Evolutionary conservation across 2,113 vertebrate species (phyloP).

Genomic region (Poeciliopsis retropinna): DNA sequence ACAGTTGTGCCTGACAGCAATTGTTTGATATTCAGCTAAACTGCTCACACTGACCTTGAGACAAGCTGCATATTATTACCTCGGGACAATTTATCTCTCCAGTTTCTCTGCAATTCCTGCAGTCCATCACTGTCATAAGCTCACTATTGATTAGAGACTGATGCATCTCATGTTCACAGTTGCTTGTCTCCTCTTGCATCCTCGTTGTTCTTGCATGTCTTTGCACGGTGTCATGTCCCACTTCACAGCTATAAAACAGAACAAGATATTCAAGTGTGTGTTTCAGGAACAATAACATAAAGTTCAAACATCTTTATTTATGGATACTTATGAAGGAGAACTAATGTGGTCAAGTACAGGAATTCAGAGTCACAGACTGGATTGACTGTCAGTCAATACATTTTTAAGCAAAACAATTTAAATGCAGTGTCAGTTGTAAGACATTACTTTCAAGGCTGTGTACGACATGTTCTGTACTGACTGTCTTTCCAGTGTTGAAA

Average conservation of each 20-base stretch:
- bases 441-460: conserved; percentile 60
- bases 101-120: conserved; percentile 74
- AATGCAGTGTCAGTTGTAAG: conserved; percentile 66
- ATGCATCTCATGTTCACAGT: conserved; percentile 73
- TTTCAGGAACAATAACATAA: conserved; percentile 29
- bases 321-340: background rate
- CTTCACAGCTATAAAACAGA: conserved; percentile 42
- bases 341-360: background rate
- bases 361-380: background rate
- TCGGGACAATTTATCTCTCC: conserved; percentile 69
- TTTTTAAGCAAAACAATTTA: conserved; percentile 44
- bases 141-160: conserved; percentile 77
- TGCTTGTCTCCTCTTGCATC: conserved; percentile 50
- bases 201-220: conserved; percentile 49
- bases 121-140: conserved; percentile 81
- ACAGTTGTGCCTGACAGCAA: background rate
- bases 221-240: conserved; percentile 8
- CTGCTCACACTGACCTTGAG: conserved; percentile 67
- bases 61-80: conserved; percentile 48
- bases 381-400: background rate
- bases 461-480: background rate
- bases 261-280: conserved; percentile 21
- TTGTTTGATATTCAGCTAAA: conserved; percentile 30
- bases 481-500: conserved; percentile 43
- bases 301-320: background rate